Conservation (phyloP, 2,888 invertebrate species). For the Agelastica alni region DNA sequence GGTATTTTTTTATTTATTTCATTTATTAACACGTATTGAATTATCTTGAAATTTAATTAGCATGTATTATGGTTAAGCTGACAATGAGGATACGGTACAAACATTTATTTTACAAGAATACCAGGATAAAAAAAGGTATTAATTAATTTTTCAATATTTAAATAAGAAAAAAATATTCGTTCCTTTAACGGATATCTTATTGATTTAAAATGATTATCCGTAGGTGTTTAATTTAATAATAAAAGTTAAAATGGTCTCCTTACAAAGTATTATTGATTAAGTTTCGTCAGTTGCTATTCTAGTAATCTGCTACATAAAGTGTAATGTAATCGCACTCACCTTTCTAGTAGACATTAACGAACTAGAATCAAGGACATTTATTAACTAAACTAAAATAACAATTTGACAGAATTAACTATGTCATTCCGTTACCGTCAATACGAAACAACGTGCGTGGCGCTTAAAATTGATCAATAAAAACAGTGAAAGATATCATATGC, state of each 20-base stretch:
- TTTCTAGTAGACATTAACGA: constrained; percentile 42
- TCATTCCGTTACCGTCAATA: constrained; percentile 42
- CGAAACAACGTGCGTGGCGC: constrained; percentile 29
- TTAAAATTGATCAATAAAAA: constrained; percentile 45
- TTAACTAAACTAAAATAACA: constrained; percentile 15
- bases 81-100: too few relatives aligned
- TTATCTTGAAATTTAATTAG: too few relatives aligned
- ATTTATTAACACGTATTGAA: too few relatives aligned
- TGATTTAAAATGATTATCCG: neutral
- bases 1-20: too few relatives aligned
- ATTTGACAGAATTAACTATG: constrained; percentile 40
- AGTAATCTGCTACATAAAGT: too few relatives aligned
- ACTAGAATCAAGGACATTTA: constrained; percentile 13
- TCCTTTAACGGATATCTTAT: too few relatives aligned
- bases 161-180: neutral
- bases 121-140: too few relatives aligned
- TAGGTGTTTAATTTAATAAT: neutral
- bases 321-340: constrained; percentile 32
- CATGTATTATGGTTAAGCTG: too few relatives aligned
- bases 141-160: neutral
- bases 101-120: too few relatives aligned
- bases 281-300: too few relatives aligned
- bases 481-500: too few relatives aligned
- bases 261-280: too few relatives aligned
- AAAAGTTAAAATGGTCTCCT: neutral